These are phyloP conservation scores for Stictonetta naevosa DNA, from an alignment of 2,113 vertebrate species.

Conservation along the genomic window DNA sequence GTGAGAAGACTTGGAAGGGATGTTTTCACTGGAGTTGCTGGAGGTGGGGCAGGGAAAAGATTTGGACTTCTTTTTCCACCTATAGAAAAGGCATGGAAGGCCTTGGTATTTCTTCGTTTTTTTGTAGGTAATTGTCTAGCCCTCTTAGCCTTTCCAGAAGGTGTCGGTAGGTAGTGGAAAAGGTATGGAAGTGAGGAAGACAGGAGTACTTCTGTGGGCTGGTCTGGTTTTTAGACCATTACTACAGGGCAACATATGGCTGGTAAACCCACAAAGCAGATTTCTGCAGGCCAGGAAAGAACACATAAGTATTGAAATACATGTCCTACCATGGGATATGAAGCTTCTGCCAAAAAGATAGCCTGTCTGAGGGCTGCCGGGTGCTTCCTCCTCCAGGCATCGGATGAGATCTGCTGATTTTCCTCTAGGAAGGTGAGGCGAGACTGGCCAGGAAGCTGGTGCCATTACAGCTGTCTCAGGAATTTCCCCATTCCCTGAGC, in stretches of 20 bases:
- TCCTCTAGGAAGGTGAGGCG: not conserved
- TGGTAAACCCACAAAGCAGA: not conserved
- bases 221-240: not conserved
- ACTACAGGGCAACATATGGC: not conserved
- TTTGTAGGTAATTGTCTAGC: not conserved
- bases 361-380: not conserved
- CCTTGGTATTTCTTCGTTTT: not conserved
- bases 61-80: not conserved
- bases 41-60: not conserved
- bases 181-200: not conserved
- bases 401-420: not conserved
- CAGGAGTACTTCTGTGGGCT: not conserved
- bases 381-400: not conserved
- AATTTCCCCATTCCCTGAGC: not conserved
- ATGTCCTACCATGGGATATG: not conserved
- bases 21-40: not conserved
- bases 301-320: not conserved
- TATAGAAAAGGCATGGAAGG: not conserved
- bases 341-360: not conserved
- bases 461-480: not conserved
- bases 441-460: conserved; percentile 1
- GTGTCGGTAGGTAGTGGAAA: not conserved
- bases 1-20: not conserved
- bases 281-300: not conserved
- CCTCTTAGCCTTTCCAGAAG: not conserved